Percentiles rank a stretch among this genome's conserved stretches.
Evolutionary conservation across 2,888 invertebrate species (phyloP).

Genomic region (Plutella xylostella): DNA sequence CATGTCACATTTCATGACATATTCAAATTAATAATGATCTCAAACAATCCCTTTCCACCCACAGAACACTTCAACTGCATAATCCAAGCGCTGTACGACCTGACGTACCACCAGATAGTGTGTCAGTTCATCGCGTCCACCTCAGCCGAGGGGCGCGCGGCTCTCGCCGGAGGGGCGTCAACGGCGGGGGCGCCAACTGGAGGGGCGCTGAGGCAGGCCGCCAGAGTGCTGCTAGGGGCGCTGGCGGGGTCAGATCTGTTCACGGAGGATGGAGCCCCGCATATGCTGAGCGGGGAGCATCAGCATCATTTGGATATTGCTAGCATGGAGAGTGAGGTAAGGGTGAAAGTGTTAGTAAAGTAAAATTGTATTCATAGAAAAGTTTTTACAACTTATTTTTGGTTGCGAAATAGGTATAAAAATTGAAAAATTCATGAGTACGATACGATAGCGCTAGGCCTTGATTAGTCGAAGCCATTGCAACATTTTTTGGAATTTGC

Average conservation of each 20-base stretch:
- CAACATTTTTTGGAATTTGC: no score
- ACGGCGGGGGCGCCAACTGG: conserved; percentile 22
- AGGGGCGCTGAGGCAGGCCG: conserved; percentile 28
- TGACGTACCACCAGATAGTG: conserved; percentile 90
- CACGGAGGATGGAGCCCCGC: conserved; percentile 69
- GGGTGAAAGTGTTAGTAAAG: neutral
- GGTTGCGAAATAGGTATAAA: no score
- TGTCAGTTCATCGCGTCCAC: conserved; percentile 80
- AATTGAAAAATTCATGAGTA: no score
- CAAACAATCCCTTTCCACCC: neutral
- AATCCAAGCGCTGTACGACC: conserved; percentile 88
- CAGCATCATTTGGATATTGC: conserved; percentile 28
- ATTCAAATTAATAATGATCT: no score
- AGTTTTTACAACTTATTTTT: no score
- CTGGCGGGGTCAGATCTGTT: conserved; percentile 67
- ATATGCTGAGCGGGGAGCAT: conserved; percentile 25
- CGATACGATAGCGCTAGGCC: no score
- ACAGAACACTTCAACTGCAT: conserved; percentile 90
- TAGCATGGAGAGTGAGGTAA: conserved; percentile 43
- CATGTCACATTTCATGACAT: no score
- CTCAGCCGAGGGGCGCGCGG: conserved; percentile 73
- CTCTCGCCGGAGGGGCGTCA: conserved; percentile 31
- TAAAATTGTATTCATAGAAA: neutral
- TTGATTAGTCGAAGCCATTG: no score
- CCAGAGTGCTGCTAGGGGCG: conserved; percentile 34